Evolutionary conservation across 2,113 vertebrate genomes (phyloP), one percentile per base, ranked within the genome.

Genomic region (Coracopsis vasa): DNA sequence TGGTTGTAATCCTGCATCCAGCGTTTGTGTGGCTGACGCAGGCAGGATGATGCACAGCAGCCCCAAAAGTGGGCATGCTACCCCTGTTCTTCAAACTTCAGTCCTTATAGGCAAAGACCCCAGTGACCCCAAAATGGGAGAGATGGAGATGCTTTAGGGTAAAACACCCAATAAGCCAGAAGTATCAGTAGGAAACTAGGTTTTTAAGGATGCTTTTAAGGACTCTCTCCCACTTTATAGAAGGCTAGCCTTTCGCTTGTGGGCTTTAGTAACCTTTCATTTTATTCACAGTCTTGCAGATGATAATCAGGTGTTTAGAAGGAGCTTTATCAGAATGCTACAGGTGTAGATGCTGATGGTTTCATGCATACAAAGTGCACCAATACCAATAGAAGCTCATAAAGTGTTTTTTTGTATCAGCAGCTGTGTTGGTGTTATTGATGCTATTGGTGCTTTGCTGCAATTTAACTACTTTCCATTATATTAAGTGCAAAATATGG

Each of bases 21-120:
- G 12, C 3, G 11, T 0, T 0, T 25, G 3, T 33, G 48, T 19
- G 69, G 11, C 47, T 73, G 53, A 39, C 3, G 12, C 12, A 39
- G 25, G 20, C 0, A 16, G 31, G 5, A 47, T 11, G 56, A 66
- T 14, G 20, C 17, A 19, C 20, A 29, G 51, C 23, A 75, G 18
- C 10, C 44, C 5, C 18, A 4, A 29, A 53, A 75, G 8, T 2
- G 1, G 23, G 5, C 3, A 3, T 25, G 7, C 4, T 61, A 4
- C 6, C 6, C 5, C 6, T 48, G 9, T 33, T 58, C 25, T 53
- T 58, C 47, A 17, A 51, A 15, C 17, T 44, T 65, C 39, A 14
- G 8, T n/a, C 27, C 47, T 50, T 51, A 11, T 8, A 31, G 29
- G 7, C 8, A 71, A 87, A 87, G 79, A 2, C 9, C 7, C 6